Evolutionary conservation across 1,140 invertebrate genomes (phyloP), one percentile per base, ranked within the genome.

Genomic region (Drosophila kohkoa): DNA sequence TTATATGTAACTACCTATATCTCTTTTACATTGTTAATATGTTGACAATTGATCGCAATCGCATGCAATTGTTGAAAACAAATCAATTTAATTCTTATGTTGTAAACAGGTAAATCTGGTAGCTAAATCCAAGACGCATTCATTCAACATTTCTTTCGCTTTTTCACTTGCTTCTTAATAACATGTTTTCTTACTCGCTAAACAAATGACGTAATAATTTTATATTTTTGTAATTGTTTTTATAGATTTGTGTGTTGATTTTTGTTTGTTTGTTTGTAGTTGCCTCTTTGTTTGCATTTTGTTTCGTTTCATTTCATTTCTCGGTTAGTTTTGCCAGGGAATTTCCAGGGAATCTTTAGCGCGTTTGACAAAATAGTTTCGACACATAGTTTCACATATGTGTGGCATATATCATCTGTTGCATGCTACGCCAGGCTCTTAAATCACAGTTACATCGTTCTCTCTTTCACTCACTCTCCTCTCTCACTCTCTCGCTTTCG

Each of bases 81-180:
- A 79, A 79, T 73, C 62, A 63, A 66, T 66, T 63, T 16, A 63
- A 66, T 73, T 69, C 82, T 85, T 88, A 88, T 57, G 55, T 68
- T 49, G 58, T 90, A 81, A 78, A 69, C 88, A 91, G 88, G 88
- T 91, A 91, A 88, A 91, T 80, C 89, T 91, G 83, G 88, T 91
- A 91, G 88, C 88, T 77, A 79, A 74, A 54, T 70, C 74, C 65
- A 77, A 79, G 73, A 70, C 76, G 62, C 63, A 72, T 72, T 72
- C 32, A 49, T 70, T 76, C n/a, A 30, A 32, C 30, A 66, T 75
- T 49, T 54, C 46, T 48, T 55, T 70, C 32, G 10, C 43, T 57
- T 32, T 46, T 35, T 52, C 35, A 25, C 49, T 45, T 43, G 52
- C 15, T 72, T 58, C 63, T 70, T 78, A 79, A 80, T 71, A 82